phyloP scores from a whole-genome alignment of 2,888 invertebrate genomes.

The Rosalia funebris region DNA sequence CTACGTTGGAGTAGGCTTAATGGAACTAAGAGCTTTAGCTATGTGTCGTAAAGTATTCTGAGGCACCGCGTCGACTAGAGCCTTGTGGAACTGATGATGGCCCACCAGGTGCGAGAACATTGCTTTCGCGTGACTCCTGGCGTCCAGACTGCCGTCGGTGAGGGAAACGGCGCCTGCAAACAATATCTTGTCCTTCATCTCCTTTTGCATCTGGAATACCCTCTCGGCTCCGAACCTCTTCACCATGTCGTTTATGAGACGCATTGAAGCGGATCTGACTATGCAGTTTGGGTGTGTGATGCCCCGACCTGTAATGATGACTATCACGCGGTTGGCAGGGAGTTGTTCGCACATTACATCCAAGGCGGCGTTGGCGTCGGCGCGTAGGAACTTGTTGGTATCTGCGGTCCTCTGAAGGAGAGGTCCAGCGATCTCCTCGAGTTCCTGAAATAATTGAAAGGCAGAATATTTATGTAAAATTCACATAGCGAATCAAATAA shows the following conservation, averaged over 20 bases:
- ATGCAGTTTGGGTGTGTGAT: conserved; percentile 86
- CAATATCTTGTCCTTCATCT: conserved; percentile 80
- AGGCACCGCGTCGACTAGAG: conserved; percentile 83
- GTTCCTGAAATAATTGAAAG: conserved; percentile 69
- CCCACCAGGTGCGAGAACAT: conserved; percentile 78
- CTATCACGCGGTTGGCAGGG: conserved; percentile 74
- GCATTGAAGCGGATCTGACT: conserved; percentile 85
- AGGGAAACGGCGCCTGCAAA: conserved; percentile 84
- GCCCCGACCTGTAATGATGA: conserved; percentile 76
- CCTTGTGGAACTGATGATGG: conserved; percentile 79
- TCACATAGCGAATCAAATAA: too few relatives aligned
- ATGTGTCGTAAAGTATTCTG: conserved; percentile 83
- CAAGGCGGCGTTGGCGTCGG: conserved; percentile 86
- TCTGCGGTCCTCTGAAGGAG: conserved; percentile 91
- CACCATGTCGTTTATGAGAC: conserved; percentile 78
- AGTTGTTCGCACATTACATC: conserved; percentile 84
- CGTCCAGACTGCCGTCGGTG: conserved; percentile 87
- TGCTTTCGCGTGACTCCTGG: conserved; percentile 80
- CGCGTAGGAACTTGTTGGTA: conserved; percentile 91
- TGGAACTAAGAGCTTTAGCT: conserved; percentile 78
- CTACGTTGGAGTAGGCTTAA: conserved; percentile 55
- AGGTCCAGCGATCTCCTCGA: conserved; percentile 85
- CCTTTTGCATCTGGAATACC: conserved; percentile 77
- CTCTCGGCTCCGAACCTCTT: conserved; percentile 79
- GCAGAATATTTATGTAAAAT: too few relatives aligned